Percentiles rank a stretch among this genome's conserved stretches.
These are phyloP conservation scores for Amphiura filiformis DNA, from an alignment of 35 echinoderm and acorn worm species.

Conservation along the genomic window DNA sequence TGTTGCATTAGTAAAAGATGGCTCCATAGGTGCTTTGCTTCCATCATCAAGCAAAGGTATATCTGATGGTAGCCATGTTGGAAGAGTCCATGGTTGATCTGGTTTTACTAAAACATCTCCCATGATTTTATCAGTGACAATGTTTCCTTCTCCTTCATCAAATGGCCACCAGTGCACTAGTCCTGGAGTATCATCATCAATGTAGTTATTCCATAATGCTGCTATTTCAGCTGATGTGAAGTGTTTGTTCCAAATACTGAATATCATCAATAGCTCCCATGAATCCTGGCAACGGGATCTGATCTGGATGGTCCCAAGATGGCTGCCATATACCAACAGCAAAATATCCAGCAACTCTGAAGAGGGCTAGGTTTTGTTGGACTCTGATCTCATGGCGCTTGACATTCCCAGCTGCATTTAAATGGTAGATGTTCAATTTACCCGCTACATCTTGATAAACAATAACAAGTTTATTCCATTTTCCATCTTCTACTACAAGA, in stretches of 20 bases:
- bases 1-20: slow-evolving; percentile 30
- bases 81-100: slow-evolving; percentile 60
- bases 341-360: slow-evolving; percentile 61
- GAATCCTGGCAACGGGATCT: slow-evolving; percentile 53
- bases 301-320: slow-evolving; percentile 9
- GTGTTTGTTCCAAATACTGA: slow-evolving; percentile 75
- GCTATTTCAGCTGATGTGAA: slow-evolving; percentile 58
- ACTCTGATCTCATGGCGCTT: slow-evolving; percentile 36
- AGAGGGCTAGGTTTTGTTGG: slow-evolving; percentile 9
- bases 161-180: slow-evolving; percentile 67
- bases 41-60: slow-evolving; percentile 22
- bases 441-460: slow-evolving; percentile 45
- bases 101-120: slow-evolving; percentile 36
- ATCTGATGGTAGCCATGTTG: slow-evolving; percentile 80
- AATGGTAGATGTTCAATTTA: slow-evolving; percentile 62
- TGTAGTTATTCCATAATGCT: slow-evolving; percentile 55
- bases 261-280: slow-evolving; percentile 66
- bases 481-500: slow-evolving; percentile 31
- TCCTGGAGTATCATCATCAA: slow-evolving; percentile 20
- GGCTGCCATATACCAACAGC: slow-evolving; percentile 80
- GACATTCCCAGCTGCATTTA: slow-evolving; percentile 23
- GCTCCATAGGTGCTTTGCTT: neutral
- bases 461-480: slow-evolving; percentile 68
- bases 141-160: slow-evolving; percentile 75
- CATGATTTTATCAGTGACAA: slow-evolving; percentile 44